Evolutionary conservation across 2,797 vertebrate species (phyloP).

Genomic region (Enteromius afrohamiltoni): DNA sequence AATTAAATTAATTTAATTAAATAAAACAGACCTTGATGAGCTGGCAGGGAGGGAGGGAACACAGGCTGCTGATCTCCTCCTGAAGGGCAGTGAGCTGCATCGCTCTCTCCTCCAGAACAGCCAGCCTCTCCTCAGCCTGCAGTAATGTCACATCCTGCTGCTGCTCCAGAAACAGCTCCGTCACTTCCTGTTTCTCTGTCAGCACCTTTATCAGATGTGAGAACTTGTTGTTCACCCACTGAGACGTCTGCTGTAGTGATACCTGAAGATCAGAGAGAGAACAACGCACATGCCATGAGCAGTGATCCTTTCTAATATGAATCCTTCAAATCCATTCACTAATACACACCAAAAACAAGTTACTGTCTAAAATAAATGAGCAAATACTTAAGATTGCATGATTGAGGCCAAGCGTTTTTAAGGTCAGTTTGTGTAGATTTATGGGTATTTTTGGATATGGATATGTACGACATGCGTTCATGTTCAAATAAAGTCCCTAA

Average conservation of each 20-base stretch:
- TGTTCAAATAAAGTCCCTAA: no score
- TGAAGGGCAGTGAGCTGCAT: constrained; percentile 68
- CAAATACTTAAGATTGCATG: neutral
- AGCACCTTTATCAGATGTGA: constrained; percentile 73
- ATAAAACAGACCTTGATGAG: constrained; percentile 74
- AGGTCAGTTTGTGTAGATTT: no score
- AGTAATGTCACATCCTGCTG: constrained; percentile 65
- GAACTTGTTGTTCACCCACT: constrained; percentile 76
- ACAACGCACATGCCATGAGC: neutral
- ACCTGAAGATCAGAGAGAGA: constrained; percentile 65
- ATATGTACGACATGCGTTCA: no score
- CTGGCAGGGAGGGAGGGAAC: constrained; percentile 67
- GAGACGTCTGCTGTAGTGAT: constrained; percentile 75
- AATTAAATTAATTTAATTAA: neutral
- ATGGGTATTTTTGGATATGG: no score
- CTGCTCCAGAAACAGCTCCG: constrained; percentile 67
- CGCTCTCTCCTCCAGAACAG: constrained; percentile 65
- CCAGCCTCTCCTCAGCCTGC: constrained; percentile 68
- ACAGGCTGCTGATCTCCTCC: constrained; percentile 68
- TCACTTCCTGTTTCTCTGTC: constrained; percentile 75
- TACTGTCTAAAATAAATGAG: no score
- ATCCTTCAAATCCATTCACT: neutral
- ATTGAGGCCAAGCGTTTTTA: neutral
- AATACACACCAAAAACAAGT: neutral
- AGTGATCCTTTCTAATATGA: neutral